Conservation (phyloP, 2,113 vertebrate genomes). For the Etheostoma cragini region DNA sequence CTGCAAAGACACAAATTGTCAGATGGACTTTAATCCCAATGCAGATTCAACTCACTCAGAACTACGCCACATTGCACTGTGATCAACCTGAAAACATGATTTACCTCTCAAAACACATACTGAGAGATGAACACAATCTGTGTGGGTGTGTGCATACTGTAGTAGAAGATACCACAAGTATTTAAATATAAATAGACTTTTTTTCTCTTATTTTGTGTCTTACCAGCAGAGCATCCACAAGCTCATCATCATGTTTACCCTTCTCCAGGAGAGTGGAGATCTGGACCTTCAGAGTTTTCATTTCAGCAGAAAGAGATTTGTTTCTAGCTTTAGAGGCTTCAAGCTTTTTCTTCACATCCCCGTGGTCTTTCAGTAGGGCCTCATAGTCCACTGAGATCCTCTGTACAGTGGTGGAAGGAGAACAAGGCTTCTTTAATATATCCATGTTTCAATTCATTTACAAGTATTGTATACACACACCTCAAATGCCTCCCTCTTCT, state of each 20-base stretch:
- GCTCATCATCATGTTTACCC: conserved; percentile 90
- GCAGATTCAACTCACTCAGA: not conserved
- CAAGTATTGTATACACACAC: conserved; percentile 68
- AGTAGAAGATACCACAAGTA: not conserved
- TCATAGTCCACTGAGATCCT: conserved; percentile 84
- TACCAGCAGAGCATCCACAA: conserved; percentile 91
- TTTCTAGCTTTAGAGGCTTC: conserved; percentile 88
- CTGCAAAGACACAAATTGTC: not conserved
- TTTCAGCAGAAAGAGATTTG: conserved; percentile 85
- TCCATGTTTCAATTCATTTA: not conserved
- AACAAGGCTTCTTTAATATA: not conserved
- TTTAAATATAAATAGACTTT: not conserved
- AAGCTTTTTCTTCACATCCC: conserved; percentile 87
- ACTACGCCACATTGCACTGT: too few relatives aligned
- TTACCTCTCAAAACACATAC: too few relatives aligned
- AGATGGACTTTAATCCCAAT: not conserved
- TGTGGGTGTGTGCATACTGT: not conserved
- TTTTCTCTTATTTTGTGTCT: conserved; percentile 30
- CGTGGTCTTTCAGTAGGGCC: conserved; percentile 84
- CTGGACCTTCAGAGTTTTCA: conserved; percentile 89
- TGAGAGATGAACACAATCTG: not conserved
- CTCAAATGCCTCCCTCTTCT: conserved; percentile 89
- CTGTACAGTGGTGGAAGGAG: conserved; percentile 60
- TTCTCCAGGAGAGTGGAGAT: conserved; percentile 89
- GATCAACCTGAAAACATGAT: too few relatives aligned